Evolutionary conservation across 2,113 vertebrate species (phyloP).

Genomic region (Rhombomys opimus): DNA sequence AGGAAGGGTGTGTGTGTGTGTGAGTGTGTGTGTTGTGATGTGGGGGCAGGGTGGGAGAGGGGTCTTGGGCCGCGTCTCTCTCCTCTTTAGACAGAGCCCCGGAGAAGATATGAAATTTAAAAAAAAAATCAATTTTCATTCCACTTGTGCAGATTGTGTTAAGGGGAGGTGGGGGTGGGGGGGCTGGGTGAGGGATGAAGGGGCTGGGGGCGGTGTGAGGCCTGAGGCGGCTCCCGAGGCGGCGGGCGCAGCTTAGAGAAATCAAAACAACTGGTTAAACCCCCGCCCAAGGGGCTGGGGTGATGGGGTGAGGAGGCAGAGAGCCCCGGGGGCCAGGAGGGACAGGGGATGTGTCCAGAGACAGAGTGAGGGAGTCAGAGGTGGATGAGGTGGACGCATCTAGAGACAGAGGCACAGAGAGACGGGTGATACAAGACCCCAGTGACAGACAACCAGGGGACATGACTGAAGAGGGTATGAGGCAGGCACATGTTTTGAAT

Average conservation of each 20-base stretch:
- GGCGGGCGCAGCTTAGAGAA: conserved; percentile 79
- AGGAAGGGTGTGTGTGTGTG: not conserved
- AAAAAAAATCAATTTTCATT: conserved; percentile 86
- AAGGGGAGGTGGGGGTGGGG: conserved; percentile 77
- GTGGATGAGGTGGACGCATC: not conserved
- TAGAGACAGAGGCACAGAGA: not conserved
- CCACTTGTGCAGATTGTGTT: conserved; percentile 85
- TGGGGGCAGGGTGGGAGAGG: conserved; percentile 47
- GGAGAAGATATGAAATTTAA: conserved; percentile 85
- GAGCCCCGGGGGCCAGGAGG: conserved; percentile 5
- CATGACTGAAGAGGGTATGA: not conserved
- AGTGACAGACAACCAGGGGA: not conserved
- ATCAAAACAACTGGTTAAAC: conserved; percentile 84
- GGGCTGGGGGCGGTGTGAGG: conserved; percentile 72
- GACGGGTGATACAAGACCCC: not conserved
- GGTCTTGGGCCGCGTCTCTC: conserved; percentile 78
- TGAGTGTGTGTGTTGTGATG: rapidly evolving
- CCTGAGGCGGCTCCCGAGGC: conserved; percentile 81
- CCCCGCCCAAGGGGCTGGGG: conserved; percentile 70
- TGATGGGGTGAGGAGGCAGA: conserved; percentile 29
- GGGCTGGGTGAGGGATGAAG: conserved; percentile 76
- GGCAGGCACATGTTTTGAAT: not conserved
- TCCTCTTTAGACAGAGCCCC: conserved; percentile 84
- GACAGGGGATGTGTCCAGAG: not conserved
- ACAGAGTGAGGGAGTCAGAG: not conserved